A percentile compares a stretch with the other conserved stretches of the same genome.
These are phyloP conservation scores for Cyrtonyx montezumae DNA, from an alignment of 2,113 vertebrate species.

Conservation along the genomic window DNA sequence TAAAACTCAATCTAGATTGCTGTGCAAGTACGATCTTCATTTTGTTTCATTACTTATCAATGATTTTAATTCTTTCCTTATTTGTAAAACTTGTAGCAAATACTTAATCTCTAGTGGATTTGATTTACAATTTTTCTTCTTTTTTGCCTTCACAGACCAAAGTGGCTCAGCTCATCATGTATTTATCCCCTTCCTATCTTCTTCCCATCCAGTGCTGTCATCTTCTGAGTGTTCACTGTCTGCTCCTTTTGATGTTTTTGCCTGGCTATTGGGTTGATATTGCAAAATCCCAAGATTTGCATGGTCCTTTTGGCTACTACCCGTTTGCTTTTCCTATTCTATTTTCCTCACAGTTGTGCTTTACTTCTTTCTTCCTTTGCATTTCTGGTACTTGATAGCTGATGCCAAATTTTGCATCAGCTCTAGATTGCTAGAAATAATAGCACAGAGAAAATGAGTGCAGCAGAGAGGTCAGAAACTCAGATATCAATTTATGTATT, in stretches of 20 bases:
- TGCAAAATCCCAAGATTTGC: conserved; percentile 24
- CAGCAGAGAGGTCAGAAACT: neutral
- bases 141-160: neutral
- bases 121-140: neutral
- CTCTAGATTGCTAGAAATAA: neutral
- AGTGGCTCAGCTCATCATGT: neutral
- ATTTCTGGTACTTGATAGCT: neutral
- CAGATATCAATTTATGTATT: neutral
- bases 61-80: neutral
- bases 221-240: neutral
- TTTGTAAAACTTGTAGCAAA: neutral
- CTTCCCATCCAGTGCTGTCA: conserved; percentile 13
- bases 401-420: neutral
- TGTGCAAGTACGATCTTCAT: neutral
- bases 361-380: neutral
- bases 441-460: neutral
- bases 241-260: conserved; percentile 27
- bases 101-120: neutral
- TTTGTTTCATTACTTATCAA: neutral
- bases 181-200: conserved; percentile 10
- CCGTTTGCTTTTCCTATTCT: neutral
- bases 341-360: conserved; percentile 28
- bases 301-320: neutral
- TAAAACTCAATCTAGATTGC: neutral
- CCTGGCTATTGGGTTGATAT: conserved; percentile 31